phyloP scores from a whole-genome alignment of 2,113 vertebrate genomes.

The Candoia aspera region DNA sequence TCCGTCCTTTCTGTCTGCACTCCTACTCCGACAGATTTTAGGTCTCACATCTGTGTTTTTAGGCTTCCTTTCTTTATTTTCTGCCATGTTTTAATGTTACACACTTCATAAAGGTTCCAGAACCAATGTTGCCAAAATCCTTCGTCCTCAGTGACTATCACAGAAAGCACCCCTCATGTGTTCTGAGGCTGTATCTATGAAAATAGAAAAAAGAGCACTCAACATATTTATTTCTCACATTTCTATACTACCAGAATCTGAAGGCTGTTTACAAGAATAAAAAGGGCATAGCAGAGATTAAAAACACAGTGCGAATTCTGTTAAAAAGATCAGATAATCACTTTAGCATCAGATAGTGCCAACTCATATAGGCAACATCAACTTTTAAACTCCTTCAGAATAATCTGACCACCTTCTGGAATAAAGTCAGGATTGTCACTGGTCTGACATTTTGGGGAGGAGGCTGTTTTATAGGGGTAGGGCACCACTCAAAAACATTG shows the following conservation, averaged over 20 bases:
- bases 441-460: not conserved
- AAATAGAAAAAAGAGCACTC: slow-evolving; percentile 14
- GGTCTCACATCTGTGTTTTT: slow-evolving; percentile 84
- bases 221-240: not conserved
- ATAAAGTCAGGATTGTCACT: not conserved
- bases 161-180: slow-evolving; percentile 61
- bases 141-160: slow-evolving; percentile 51
- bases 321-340: too few species aligned
- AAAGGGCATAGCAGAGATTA: not conserved
- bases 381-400: not conserved
- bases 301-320: not conserved
- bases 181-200: slow-evolving; percentile 63
- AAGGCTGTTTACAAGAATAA: not conserved
- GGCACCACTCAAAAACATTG: not conserved
- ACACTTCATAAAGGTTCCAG: slow-evolving; percentile 43
- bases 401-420: not conserved
- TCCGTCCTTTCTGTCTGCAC: slow-evolving; percentile 87
- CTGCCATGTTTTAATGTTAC: slow-evolving; percentile 72
- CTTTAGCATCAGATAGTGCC: too few species aligned
- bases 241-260: not conserved
- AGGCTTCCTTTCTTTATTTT: slow-evolving; percentile 77
- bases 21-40: slow-evolving; percentile 89
- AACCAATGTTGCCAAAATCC: slow-evolving; percentile 26
- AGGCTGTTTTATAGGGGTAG: not conserved
- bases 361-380: too few species aligned